These are phyloP conservation scores for Lethrus apterus DNA, from an alignment of 1,140 invertebrate species.

Conservation along the genomic window DNA sequence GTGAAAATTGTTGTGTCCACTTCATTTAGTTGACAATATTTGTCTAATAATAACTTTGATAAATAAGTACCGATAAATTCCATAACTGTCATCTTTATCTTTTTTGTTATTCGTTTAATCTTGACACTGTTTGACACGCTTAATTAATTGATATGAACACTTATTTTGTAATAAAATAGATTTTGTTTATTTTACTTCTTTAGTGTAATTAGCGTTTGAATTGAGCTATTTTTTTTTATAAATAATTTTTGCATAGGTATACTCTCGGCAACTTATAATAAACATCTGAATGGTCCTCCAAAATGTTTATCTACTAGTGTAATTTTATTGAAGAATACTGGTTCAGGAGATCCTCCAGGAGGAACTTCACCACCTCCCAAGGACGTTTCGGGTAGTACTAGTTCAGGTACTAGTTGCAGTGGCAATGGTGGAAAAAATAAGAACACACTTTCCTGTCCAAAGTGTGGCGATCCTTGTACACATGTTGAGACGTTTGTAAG, in stretches of 20 bases:
- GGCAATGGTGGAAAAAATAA: slow-evolving; percentile 45
- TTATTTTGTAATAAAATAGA: too few relatives aligned
- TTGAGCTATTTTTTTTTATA: too few relatives aligned
- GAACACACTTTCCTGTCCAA: slow-evolving; percentile 75
- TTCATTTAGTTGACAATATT: too few relatives aligned
- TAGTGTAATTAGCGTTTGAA: too few relatives aligned
- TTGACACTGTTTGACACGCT: too few relatives aligned
- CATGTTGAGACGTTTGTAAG: slow-evolving; percentile 96
- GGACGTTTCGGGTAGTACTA: slow-evolving; percentile 16
- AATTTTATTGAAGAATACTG: slow-evolving; percentile 30
- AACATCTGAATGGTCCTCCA: slow-evolving; percentile 13
- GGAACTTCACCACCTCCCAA: slow-evolving; percentile 25
- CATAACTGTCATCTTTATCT: too few relatives aligned
- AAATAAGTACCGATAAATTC: too few relatives aligned
- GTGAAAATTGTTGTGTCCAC: slow-evolving; percentile 10
- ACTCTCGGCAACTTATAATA: slow-evolving; percentile 27
- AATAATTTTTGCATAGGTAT: slow-evolving; percentile 28
- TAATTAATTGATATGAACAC: too few relatives aligned
- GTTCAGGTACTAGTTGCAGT: slow-evolving; percentile 12
- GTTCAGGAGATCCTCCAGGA: slow-evolving; percentile 31
- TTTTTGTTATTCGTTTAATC: too few relatives aligned
- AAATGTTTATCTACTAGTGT: slow-evolving; percentile 29
- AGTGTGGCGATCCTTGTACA: slow-evolving; percentile 92
- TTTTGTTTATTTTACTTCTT: too few relatives aligned
- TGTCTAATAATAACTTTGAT: too few relatives aligned